A percentile compares a stretch with the other conserved stretches of the same genome.
Evolutionary conservation across 2,888 invertebrate species (phyloP).

Genomic region (Anoncus sp.): DNA sequence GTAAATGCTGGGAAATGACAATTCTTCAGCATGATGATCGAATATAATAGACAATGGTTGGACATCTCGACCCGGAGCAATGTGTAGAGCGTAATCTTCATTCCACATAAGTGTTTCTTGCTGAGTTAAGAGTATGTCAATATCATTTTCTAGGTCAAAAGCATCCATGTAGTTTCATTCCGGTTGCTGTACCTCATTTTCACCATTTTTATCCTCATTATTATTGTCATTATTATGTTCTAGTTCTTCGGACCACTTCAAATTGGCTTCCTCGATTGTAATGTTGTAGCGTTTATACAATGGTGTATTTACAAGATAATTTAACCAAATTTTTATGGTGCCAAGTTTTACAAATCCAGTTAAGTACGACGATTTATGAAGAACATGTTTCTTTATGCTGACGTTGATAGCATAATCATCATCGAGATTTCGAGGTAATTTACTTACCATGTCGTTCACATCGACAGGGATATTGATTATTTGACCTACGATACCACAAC

Average conservation of each 20-base stretch:
- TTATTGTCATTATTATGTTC: no score
- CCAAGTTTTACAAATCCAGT: constrained; percentile 65
- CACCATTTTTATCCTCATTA: constrained; percentile 25
- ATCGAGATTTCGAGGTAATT: not conserved
- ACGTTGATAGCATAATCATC: constrained; percentile 61
- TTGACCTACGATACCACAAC: not conserved
- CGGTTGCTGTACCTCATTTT: no score
- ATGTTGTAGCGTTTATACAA: constrained; percentile 47
- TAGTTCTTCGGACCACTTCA: no score
- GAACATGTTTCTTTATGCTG: constrained; percentile 66
- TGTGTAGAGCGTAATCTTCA: constrained; percentile 52
- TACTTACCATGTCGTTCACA: constrained; percentile 68
- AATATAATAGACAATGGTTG: constrained; percentile 76
- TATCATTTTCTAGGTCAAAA: constrained; percentile 14
- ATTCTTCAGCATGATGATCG: constrained; percentile 80
- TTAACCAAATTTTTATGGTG: constrained; percentile 67
- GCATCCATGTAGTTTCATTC: no score
- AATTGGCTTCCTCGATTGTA: constrained; percentile 18
- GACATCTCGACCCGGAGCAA: constrained; percentile 66
- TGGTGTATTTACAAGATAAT: constrained; percentile 59
- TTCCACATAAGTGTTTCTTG: constrained; percentile 61
- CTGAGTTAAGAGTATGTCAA: constrained; percentile 14
- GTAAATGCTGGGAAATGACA: constrained; percentile 81
- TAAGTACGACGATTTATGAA: constrained; percentile 68
- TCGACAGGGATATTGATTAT: constrained; percentile 35